Percentiles rank a stretch among this genome's conserved stretches.
These are phyloP conservation scores for Agriopis aurantiaria DNA, from an alignment of 2,888 invertebrate species.

Conservation along the genomic window DNA sequence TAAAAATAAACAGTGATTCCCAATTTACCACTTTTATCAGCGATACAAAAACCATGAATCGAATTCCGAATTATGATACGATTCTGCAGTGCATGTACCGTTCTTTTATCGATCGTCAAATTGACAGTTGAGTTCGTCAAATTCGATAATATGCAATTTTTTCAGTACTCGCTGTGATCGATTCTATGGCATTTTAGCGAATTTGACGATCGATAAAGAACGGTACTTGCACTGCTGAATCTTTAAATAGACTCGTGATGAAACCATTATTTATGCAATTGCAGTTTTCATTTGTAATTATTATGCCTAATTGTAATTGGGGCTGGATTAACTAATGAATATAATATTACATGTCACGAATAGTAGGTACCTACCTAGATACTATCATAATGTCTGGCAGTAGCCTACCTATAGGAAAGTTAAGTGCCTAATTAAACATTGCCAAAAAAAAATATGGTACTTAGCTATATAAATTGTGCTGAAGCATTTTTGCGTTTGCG, in stretches of 20 bases:
- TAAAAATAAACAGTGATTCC: background rate
- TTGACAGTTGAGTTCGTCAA: too few species aligned
- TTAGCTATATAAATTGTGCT: too few species aligned
- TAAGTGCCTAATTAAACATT: background rate
- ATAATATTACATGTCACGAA: conserved; percentile 36
- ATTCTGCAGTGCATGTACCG: too few species aligned
- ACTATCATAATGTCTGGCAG: background rate
- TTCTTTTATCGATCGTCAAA: too few species aligned
- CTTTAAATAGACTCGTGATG: conserved; percentile 67
- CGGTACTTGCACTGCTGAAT: too few species aligned
- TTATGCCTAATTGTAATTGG: conserved; percentile 70
- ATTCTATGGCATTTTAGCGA: too few species aligned
- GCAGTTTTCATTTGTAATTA: conserved; percentile 69
- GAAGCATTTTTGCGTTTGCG: too few species aligned
- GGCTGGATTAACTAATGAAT: too few species aligned
- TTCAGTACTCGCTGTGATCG: too few species aligned
- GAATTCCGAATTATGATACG: conserved; percentile 73
- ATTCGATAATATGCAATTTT: too few species aligned
- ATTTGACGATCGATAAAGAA: too few species aligned
- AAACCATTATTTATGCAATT: conserved; percentile 74
- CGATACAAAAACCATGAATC: conserved; percentile 59
- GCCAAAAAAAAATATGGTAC: too few species aligned
- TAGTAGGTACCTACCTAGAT: background rate
- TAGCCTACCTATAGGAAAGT: background rate
- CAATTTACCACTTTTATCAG: background rate